Conservation (phyloP, 2,888 invertebrate genomes). For the Apodemia mormo region DNA sequence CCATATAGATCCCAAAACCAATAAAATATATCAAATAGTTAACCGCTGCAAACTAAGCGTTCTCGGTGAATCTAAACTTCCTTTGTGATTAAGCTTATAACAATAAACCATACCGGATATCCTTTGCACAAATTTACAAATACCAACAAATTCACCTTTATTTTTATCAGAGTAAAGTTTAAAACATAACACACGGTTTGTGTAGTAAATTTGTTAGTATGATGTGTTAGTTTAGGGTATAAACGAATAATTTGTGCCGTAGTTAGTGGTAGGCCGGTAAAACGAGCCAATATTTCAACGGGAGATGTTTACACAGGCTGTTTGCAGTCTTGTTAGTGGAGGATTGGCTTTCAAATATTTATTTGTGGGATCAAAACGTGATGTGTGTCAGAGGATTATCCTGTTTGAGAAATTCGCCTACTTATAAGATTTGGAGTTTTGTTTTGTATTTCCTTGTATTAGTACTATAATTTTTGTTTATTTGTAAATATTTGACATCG, state of each 20-base stretch:
- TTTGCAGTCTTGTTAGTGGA: conserved; percentile 47
- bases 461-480: neutral
- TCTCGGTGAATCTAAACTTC: conserved; percentile 44
- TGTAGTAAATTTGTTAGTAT: conserved; percentile 31
- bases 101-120: conserved; percentile 52
- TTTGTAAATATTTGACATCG: no score
- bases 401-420: conserved; percentile 23
- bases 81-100: conserved; percentile 53
- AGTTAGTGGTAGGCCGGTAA: conserved; percentile 49
- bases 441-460: neutral
- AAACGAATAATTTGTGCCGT: conserved; percentile 54
- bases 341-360: conserved; percentile 41
- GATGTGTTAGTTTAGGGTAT: conserved; percentile 51
- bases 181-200: conserved; percentile 20
- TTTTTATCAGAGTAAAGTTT: conserved; percentile 25
- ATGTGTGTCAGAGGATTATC: conserved; percentile 40
- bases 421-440: conserved; percentile 2
- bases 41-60: conserved; percentile 30
- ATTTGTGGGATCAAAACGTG: conserved; percentile 41
- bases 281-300: conserved; percentile 50
- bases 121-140: conserved; percentile 32
- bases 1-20: conserved; percentile 20
- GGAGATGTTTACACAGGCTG: conserved; percentile 54
- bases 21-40: conserved; percentile 34
- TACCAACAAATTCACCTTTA: conserved; percentile 26